Evolutionary conservation across 1,140 invertebrate species (phyloP).

Genomic region (Drosophila navojoa): DNA sequence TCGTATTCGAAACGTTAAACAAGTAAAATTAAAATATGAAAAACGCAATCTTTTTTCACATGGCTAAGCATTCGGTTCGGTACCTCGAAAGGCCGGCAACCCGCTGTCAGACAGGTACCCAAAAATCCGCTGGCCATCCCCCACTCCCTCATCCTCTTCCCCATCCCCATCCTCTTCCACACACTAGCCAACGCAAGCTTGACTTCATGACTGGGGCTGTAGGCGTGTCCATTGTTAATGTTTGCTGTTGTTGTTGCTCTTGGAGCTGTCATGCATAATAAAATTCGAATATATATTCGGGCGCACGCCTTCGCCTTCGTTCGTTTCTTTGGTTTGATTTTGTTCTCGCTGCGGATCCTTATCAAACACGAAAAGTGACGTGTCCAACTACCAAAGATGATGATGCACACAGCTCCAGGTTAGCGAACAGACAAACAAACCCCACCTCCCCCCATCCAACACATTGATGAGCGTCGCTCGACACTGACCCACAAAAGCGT

Average conservation of each 20-base stretch:
- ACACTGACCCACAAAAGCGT: conserved; percentile 68
- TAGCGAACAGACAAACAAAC: conserved; percentile 9
- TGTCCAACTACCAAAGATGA: conserved; percentile 68
- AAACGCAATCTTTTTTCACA: conserved; percentile 81
- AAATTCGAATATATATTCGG: conserved; percentile 80
- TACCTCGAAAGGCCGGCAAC: conserved; percentile 50
- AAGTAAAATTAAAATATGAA: conserved; percentile 82
- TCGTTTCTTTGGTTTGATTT: conserved; percentile 29
- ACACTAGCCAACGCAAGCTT: conserved; percentile 7
- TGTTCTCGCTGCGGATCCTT: conserved; percentile 77
- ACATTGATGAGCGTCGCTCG: conserved; percentile 23
- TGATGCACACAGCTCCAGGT: conserved; percentile 52
- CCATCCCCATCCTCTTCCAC: background rate
- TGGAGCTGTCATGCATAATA: conserved; percentile 81
- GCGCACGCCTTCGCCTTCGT: conserved; percentile 50
- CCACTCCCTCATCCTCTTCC: background rate
- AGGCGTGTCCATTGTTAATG: conserved; percentile 72
- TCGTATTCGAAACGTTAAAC: conserved; percentile 67
- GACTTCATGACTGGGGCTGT: conserved; percentile 55
- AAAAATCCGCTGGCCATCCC: conserved; percentile 18
- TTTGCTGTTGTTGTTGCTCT: conserved; percentile 42
- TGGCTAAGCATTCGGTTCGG: conserved; percentile 67
- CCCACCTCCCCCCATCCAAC: background rate
- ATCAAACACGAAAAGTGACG: conserved; percentile 81
- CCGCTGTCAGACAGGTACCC: conserved; percentile 77